These are phyloP conservation scores for Teleogryllus occipitalis DNA, from an alignment of 1,140 invertebrate species.

Conservation along the genomic window DNA sequence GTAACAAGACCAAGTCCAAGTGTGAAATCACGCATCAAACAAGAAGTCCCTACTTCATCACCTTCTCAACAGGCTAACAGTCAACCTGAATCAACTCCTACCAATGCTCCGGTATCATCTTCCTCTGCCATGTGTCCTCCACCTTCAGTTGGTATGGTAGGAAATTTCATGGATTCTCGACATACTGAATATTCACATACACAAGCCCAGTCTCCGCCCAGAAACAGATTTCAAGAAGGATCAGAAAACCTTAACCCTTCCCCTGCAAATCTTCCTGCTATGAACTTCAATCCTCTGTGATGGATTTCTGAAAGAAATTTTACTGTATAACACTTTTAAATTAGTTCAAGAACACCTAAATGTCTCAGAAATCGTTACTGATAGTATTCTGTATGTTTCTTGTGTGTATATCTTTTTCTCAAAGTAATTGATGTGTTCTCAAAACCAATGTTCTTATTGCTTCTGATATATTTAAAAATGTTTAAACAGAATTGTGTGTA, in stretches of 20 bases:
- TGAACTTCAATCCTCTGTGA: constrained; percentile 60
- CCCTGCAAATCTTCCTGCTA: constrained; percentile 57
- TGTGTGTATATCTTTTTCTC: not conserved
- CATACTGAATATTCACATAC: constrained; percentile 28
- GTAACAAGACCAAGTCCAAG: constrained; percentile 65
- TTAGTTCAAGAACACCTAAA: not conserved
- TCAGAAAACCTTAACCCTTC: constrained; percentile 40
- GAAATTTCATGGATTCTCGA: constrained; percentile 47
- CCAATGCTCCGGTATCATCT: constrained; percentile 34
- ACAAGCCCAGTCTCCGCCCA: constrained; percentile 35
- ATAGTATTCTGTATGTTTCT: not conserved
- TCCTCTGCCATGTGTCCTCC: constrained; percentile 36
- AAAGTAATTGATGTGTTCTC: not conserved
- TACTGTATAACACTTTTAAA: not conserved
- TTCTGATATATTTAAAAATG: not conserved
- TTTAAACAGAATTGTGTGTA: not conserved
- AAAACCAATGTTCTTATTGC: not conserved
- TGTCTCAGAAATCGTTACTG: not conserved
- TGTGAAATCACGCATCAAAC: constrained; percentile 56
- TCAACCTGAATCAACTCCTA: constrained; percentile 29
- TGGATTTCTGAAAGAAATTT: not conserved
- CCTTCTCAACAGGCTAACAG: constrained; percentile 27
- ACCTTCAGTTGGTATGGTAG: constrained; percentile 37
- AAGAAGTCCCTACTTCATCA: constrained; percentile 42
- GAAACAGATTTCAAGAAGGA: constrained; percentile 41